Base-by-base conservation (phyloP, 2,113 vertebrate species). In the Tragelaphus strepsiceros region DNA sequence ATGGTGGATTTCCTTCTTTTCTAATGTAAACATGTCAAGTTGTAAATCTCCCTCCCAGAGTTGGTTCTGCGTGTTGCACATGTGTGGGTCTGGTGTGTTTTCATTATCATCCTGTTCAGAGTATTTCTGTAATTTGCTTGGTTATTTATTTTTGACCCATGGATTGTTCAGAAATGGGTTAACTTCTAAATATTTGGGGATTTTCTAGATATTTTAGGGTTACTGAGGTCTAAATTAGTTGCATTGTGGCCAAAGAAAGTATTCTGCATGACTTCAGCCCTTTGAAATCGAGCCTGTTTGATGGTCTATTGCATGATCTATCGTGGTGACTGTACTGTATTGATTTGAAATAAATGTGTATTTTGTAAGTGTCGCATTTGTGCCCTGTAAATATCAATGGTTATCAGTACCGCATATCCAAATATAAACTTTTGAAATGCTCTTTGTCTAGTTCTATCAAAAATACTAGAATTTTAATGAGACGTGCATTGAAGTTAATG, bases 271-370 rank as follows among this genome's bases (percentile, higher is more conserved):
- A 11, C 14, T 58, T 43, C 43, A 10, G 53, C 22, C n/a, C 49
- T 58, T 74, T n/a, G 26, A 56, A 10, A 49, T 21, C 0, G 16
- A 28, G 5, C 21, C 64, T 2, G 30, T 12, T 17, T 14, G 19
- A 2, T 2, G 16, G 35, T 28, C 22, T 22, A 5, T 7, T 3
- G 1, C 0, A 0, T 3, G 39, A 1, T 7, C 35, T 9, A 1
- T 39, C 1, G 1, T 10, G 39, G 67, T 5, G 6, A 28, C 11
- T 15, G 81, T 3, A 1, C 19, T 8, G 2, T 35, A 22, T 39
- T 43, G 26, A 30, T 24, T n/a, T 39, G 24, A 94, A 90, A n/a
- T 39, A 59, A 43, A 43, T 2, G 4, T 17, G 13, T 21, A 5
- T 59, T 88, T 61, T n/a, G 64, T 77, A 53, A 77, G 14, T n/a